A percentile compares a stretch with the other conserved stretches of the same genome.
These are phyloP conservation scores for Mola mola DNA, from an alignment of 2,113 vertebrate species.

Conservation along the genomic window DNA sequence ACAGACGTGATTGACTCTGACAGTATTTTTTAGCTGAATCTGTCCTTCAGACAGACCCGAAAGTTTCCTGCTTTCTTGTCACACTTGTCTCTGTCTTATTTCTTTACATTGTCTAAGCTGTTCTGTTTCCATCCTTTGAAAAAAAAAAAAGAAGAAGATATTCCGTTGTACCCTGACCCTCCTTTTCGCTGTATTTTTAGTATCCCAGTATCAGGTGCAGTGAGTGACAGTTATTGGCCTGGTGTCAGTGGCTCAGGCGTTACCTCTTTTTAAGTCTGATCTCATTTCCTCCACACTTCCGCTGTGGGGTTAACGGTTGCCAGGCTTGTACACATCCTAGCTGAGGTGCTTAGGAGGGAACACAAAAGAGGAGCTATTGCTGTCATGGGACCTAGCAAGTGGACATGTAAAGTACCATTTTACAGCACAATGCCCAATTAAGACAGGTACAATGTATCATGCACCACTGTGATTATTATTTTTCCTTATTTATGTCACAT, in stretches of 20 bases:
- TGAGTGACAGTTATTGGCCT: slow-evolving; percentile 80
- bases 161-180: slow-evolving; percentile 40
- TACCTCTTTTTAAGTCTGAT: slow-evolving; percentile 75
- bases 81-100: background rate
- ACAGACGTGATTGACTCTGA: no score
- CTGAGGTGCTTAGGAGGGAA: slow-evolving; percentile 44
- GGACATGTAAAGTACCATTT: slow-evolving; percentile 37
- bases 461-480: slow-evolving; percentile 17
- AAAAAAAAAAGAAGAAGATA: no score
- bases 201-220: slow-evolving; percentile 67
- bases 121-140: background rate
- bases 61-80: no score
- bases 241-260: slow-evolving; percentile 74
- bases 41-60: no score
- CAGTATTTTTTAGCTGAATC: background rate
- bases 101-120: background rate
- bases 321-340: slow-evolving; percentile 58
- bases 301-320: slow-evolving; percentile 73
- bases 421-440: slow-evolving; percentile 17
- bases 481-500: slow-evolving; percentile 10
- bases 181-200: slow-evolving; percentile 60
- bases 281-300: slow-evolving; percentile 80
- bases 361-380: slow-evolving; percentile 45
- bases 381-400: slow-evolving; percentile 36
- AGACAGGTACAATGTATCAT: slow-evolving; percentile 10